phyloP scores from a whole-genome alignment of 2,888 invertebrate genomes.

The Anarsia innoxiella region DNA sequence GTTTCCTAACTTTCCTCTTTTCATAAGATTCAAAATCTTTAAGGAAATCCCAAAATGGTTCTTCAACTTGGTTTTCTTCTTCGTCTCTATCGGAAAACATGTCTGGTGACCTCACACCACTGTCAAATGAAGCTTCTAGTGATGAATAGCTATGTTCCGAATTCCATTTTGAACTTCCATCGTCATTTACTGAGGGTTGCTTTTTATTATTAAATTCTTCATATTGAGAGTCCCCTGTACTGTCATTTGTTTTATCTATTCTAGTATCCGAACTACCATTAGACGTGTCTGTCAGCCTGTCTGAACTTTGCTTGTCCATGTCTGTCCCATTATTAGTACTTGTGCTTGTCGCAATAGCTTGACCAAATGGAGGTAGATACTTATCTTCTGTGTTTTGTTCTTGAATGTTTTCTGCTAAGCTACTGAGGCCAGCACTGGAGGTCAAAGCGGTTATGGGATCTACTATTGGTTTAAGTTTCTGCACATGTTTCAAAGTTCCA shows the following conservation, averaged over 20 bases:
- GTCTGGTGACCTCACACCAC: slow-evolving; percentile 76
- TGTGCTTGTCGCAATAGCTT: too few species aligned
- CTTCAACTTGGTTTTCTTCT: slow-evolving; percentile 27
- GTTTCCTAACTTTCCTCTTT: slow-evolving; percentile 50
- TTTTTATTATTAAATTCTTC: slow-evolving; percentile 40
- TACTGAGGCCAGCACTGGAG: slow-evolving; percentile 32
- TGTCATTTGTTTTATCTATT: slow-evolving; percentile 41
- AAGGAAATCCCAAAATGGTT: slow-evolving; percentile 55
- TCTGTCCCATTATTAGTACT: not conserved
- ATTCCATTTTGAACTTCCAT: slow-evolving; percentile 49
- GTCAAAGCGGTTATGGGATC: slow-evolving; percentile 58
- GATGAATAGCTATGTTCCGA: slow-evolving; percentile 61
- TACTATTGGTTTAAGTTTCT: slow-evolving; percentile 62
- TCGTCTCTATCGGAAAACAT: slow-evolving; percentile 78
- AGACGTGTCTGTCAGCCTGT: slow-evolving; percentile 21
- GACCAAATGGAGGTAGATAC: not conserved
- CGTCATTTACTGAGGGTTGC: slow-evolving; percentile 28
- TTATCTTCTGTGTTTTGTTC: not conserved
- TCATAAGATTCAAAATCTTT: slow-evolving; percentile 57
- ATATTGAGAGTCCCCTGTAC: slow-evolving; percentile 51
- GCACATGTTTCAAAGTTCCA: slow-evolving; percentile 66
- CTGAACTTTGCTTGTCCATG: slow-evolving; percentile 11
- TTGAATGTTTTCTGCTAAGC: slow-evolving; percentile 21
- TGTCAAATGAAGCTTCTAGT: slow-evolving; percentile 63
- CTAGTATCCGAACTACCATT: slow-evolving; percentile 31